Evolutionary conservation across 2,888 invertebrate species (phyloP), one percentile per base, ranked within the genome.

Genomic region (Choreutis nemorana): DNA sequence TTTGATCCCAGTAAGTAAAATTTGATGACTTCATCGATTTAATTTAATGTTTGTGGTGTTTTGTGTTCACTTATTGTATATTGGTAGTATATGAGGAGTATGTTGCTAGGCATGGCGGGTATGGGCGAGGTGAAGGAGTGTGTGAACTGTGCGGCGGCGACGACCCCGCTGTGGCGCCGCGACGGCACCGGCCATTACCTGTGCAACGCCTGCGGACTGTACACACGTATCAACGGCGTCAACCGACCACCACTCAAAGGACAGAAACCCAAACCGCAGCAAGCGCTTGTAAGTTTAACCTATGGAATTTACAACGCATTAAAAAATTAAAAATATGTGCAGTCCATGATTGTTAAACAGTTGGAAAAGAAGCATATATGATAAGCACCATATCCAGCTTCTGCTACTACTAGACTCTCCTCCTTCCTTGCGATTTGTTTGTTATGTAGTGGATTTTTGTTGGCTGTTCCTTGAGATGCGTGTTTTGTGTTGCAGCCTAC

Each of bases 181-280:
- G 98, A 99, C 77, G 97, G 97, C 45, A 97, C 97, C 45, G 98
- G 97, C 26, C 95, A 94, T 73, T 98, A 97, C 83, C 86, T 91
- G 55, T 98, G 97, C 86, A 98, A 98, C 82, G 99, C 99, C 48
- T 99, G 99, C 79, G 99, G 98, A 51, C 89, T 97, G 50, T 98
- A 98, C 84, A 80, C 68, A 54, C 79, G 83, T 58, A 84, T 82
- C 67, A 84, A 85, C 62, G 83, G 84, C 45, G 82, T 90, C 59
- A 91, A 91, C 73, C 81, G 93, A 41, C 91, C 91, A 33, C 79
- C 78, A 28, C 66, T 78, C 42, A 87, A 90, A 55, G 82, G 84
- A 30, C 84, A 85, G 51, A 83, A 84, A 56, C 79, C 84, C 44
- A 86, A 86, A 61, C 83, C 83, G 32, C 82, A 82, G 55, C 81